Conservation (phyloP, 2,888 invertebrate species). For the Epistrophella euchroma region DNA sequence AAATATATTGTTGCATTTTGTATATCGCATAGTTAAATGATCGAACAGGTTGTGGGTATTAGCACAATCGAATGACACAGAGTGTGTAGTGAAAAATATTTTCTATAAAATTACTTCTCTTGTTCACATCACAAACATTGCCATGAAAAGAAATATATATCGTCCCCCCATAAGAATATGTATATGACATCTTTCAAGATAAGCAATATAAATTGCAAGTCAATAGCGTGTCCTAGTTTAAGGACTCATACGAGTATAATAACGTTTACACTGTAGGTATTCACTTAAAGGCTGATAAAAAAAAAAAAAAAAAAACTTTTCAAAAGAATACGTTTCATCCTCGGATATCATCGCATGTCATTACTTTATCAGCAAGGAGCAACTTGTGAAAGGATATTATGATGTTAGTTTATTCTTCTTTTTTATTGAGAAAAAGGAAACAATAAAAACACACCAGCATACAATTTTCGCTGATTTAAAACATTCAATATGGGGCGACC, state of each 20-base stretch:
- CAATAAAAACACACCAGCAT: not conserved
- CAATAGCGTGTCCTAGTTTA: constrained; percentile 43
- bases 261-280: constrained; percentile 28
- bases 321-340: constrained; percentile 21
- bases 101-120: constrained; percentile 10
- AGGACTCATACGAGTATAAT: constrained; percentile 28
- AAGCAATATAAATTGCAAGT: constrained; percentile 49
- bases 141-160: constrained; percentile 19
- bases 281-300: constrained; percentile 17
- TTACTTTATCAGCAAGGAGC: constrained; percentile 18
- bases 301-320: not conserved
- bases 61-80: not conserved
- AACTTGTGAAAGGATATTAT: constrained; percentile 12
- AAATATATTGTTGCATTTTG: too few species aligned
- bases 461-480: constrained; percentile 10
- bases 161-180: not conserved
- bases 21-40: too few species aligned
- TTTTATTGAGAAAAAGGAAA: not conserved
- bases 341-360: constrained; percentile 11
- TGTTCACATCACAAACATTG: not conserved
- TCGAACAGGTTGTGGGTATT: too few species aligned
- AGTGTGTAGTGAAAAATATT: constrained; percentile 1
- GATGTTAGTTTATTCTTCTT: constrained; percentile 3
- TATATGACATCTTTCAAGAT: constrained; percentile 29
- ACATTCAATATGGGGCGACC: not conserved